Conservation (phyloP, 2,113 vertebrate genomes). For the Myodes glareolus region DNA sequence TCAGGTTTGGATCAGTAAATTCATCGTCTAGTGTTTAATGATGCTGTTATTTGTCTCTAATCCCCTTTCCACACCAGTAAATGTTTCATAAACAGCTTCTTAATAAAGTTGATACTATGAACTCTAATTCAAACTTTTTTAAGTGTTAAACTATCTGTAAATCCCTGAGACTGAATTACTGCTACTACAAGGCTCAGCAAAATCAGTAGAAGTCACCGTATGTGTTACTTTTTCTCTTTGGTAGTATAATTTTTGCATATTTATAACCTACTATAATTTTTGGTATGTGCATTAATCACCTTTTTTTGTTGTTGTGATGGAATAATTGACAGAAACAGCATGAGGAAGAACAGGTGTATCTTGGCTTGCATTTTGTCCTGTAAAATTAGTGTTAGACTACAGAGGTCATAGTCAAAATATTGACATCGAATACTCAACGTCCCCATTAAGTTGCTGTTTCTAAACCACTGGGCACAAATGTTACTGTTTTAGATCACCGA, state of each 20-base stretch:
- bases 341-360: neutral
- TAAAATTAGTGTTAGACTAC: neutral
- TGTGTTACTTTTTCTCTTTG: neutral
- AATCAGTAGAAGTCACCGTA: neutral
- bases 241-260: neutral
- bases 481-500: neutral
- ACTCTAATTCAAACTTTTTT: neutral
- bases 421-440: neutral
- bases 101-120: neutral
- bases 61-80: neutral
- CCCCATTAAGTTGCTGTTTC: neutral
- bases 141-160: neutral
- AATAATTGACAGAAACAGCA: neutral
- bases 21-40: neutral
- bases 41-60: neutral
- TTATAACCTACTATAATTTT: neutral
- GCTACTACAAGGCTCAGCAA: neutral
- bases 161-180: neutral
- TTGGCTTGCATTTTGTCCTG: neutral
- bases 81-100: neutral
- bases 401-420: neutral
- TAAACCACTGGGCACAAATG: neutral
- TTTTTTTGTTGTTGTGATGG: neutral
- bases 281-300: neutral
- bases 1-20: neutral